Evolutionary conservation across 1,140 invertebrate genomes (phyloP), one percentile per base, ranked within the genome.

Genomic region (Thalassaphorura encarpata): DNA sequence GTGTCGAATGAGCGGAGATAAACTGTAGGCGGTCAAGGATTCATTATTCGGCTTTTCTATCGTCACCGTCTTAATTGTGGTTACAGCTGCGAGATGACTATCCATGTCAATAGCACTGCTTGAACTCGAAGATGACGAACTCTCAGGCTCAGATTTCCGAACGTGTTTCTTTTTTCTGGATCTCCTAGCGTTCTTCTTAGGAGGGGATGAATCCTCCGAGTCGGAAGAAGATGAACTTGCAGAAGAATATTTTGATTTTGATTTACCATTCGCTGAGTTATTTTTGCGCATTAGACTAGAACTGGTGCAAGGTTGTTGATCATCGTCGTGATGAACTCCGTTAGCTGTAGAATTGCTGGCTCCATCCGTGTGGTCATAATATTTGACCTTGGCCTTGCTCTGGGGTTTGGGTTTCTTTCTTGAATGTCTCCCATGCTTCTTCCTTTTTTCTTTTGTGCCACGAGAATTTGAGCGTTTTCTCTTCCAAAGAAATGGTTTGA

Each of bases 1-100:
- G 18, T 46, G 36, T 29, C 54, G 29, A 18, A 55, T 40, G 8
- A 55, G 23, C 1, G 54, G 54, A 1, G 54, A 55, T 21, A 41
- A 13, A 40, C 42, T 55, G 19, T 29, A 41, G 13, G 54, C 54
- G 2, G 18, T 13, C 16, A 46, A 55, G 6, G 28, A 49, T 41
- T 41, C 40, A 2, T 24, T 5, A 15, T 11, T 52, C 51, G 26
- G 23, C 19, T 11, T 46, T n/a, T n/a, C n/a, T n/a, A n/a, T n/a
- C n/a, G n/a, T n/a, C n/a, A n/a, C n/a, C n/a, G n/a, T n/a, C n/a
- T n/a, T n/a, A n/a, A n/a, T n/a, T n/a, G n/a, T n/a, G n/a, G n/a
- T n/a, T n/a, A n/a, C n/a, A n/a, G n/a, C 26, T 46, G 45, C 52
- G n/a, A 8, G 23, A 11, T 23, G 8, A 46, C 31, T 53, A 26